Evolutionary conservation across 1,140 invertebrate species (phyloP).

Genomic region (Drosophila mojavensis): DNA sequence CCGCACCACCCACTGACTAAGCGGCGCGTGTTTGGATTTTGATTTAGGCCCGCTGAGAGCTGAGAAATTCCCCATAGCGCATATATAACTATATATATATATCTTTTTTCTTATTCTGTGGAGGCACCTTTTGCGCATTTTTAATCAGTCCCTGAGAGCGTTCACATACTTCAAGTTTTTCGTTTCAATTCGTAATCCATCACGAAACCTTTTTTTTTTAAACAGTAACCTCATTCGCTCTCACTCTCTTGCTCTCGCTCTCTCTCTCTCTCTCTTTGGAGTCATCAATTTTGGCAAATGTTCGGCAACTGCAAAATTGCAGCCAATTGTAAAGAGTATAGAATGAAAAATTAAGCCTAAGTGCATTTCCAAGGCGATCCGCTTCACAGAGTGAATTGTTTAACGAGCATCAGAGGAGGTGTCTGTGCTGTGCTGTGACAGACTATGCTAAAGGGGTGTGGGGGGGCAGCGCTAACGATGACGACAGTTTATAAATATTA

Average conservation of each 20-base stretch:
- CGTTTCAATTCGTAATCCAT: constrained; percentile 74
- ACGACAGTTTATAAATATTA: constrained; percentile 81
- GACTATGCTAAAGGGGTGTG: not conserved
- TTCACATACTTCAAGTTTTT: constrained; percentile 43
- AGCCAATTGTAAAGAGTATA: constrained; percentile 74
- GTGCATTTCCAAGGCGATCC: constrained; percentile 78
- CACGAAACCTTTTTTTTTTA: constrained; percentile 48
- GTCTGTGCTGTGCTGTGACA: constrained; percentile 4
- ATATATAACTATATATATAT: not conserved
- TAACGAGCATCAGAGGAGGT: constrained; percentile 52
- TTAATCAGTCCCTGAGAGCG: constrained; percentile 19
- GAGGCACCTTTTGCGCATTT: too few species aligned
- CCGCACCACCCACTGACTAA: constrained; percentile 59
- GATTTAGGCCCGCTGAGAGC: constrained; percentile 57
- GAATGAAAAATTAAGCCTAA: constrained; percentile 71
- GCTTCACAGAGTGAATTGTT: constrained; percentile 50
- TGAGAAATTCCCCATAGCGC: constrained; percentile 41
- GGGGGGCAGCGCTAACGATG: constrained; percentile 50
- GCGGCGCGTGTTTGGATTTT: constrained; percentile 73
- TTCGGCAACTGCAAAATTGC: constrained; percentile 62
- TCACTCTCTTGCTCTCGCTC: not conserved
- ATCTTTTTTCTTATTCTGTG: not conserved
- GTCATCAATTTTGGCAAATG: constrained; percentile 72
- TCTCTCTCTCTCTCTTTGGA: constrained; percentile 27
- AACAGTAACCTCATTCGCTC: constrained; percentile 1